Base-by-base conservation (phyloP, 2,113 vertebrate genomes). In the Trichechus manatus region DNA sequence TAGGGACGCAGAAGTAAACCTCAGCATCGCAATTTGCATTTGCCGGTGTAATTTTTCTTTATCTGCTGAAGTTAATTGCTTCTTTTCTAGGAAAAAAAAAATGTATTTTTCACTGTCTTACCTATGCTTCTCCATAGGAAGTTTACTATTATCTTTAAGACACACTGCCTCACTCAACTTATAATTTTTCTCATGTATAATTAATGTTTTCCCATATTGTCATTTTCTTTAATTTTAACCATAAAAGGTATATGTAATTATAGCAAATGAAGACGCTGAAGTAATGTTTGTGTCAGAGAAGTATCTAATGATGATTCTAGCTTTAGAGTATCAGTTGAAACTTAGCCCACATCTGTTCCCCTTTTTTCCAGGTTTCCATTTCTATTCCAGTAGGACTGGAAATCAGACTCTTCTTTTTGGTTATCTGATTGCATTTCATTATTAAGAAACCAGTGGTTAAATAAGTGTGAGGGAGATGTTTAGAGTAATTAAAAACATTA, bases 221-320 rank as follows among this genome's bases (percentile, higher is more conserved):
- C 5, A 90, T 88, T 83, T 95, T 36, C 80, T 89, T 74, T 86
- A n/a, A 79, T 59, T 68, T 82, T 44, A 78, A 59, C 39, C 31
- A 47, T 61, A 81, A 44, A 42, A 92, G 10, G 5, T n/a, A 9
- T 50, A n/a, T 89, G 14, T 75, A 77, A 94, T 64, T 83, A 42
- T 13, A 39, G 20, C 53, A 89, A 84, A 72, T 64, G 19, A 61
- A 81, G 84, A 89, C 9, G 8, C 22, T 59, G 1, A 25, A 66
- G 44, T 85, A 64, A 74, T 88, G 3, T 53, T 92, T 66, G 3
- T 29, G 68, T 47, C 36, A 63, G 19, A 56, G 33, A 91, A 64
- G 9, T 20, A 50, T 25, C 33, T 89, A 53, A n/a, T 11, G 13
- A 13, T 80, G 15, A 36, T 61, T 10, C 39, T n/a, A 72, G 27